Base-by-base conservation (phyloP, 1,140 invertebrate genomes). In the Whitmania pigra region DNA sequence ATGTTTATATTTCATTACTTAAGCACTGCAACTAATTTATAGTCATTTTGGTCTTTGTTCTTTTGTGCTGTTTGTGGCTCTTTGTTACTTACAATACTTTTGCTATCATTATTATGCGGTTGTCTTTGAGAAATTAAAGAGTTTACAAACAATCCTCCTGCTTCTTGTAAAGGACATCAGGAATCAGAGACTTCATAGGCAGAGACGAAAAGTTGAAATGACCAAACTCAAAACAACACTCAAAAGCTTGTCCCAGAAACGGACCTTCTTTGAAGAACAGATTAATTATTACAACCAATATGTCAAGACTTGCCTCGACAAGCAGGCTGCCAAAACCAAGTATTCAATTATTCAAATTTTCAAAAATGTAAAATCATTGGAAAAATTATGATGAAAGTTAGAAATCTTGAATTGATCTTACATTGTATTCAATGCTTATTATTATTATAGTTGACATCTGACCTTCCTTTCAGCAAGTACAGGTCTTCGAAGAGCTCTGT, bases 221-320 rank as follows among this genome's bases (percentile, higher is more conserved):
- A 80, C 86, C 49, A 87, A 86, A 5, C 79, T 90, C 2, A 84
- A 85, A n/a, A 77, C 81, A 22, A 88, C 88, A 0, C 86, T 88
- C 76, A 85, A 86, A 69, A 85, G 86, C 77, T 80, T 91, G 0
- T 84, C 86, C 69, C 85, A 87, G 54, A 91, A 91, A 80, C 86
- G 86, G 2, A 84, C 85, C 74, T 90, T 89, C 80, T 89, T 89
- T 74, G 85, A 89, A 78, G 89, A 90, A 75, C 89, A 91, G 82
- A 87, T 88, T 22, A 85, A 88, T 75, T 91, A 87, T 75, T 91
- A 90, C 77, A 88, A 89, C 76, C 84, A 88, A 75, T 91, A 91
- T 77, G 88, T 90, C 57, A 86, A 88, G 76, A 87, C 85, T 5
- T 91, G 90, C 78, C 81, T 90, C 0, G 87, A 88, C 66, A 90